phyloP scores from a whole-genome alignment of 1,140 invertebrate species.

The Lineus longissimus region DNA sequence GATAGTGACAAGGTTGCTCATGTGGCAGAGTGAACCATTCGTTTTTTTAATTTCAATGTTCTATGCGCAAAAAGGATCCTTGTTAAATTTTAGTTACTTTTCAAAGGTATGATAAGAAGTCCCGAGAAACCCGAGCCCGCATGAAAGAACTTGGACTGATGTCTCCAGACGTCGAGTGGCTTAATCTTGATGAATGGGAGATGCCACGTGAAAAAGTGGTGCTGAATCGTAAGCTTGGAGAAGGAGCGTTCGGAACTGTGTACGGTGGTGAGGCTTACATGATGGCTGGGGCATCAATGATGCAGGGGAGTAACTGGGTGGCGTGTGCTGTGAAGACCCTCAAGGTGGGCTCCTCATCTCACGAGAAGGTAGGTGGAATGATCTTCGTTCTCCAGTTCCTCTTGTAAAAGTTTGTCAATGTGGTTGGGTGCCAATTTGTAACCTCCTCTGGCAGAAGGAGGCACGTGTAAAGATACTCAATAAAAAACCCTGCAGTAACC shows the following conservation, averaged over 20 bases:
- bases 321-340: conserved; percentile 88
- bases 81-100: too few relatives aligned
- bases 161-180: conserved; percentile 51
- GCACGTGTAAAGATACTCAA: too few relatives aligned
- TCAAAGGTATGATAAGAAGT: conserved; percentile 73
- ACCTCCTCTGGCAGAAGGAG: too few relatives aligned
- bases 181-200: conserved; percentile 78
- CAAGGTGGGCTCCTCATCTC: conserved; percentile 73
- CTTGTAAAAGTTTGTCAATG: not conserved
- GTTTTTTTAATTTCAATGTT: too few relatives aligned
- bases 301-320: conserved; percentile 61
- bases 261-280: conserved; percentile 79
- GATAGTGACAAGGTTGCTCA: too few relatives aligned
- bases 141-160: conserved; percentile 69
- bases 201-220: conserved; percentile 76
- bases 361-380: conserved; percentile 65
- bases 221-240: conserved; percentile 83
- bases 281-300: conserved; percentile 50
- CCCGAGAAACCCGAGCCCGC: conserved; percentile 65
- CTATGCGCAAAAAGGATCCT: too few relatives aligned
- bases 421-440: not conserved
- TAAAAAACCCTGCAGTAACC: too few relatives aligned
- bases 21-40: too few relatives aligned
- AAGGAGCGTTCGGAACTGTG: conserved; percentile 82
- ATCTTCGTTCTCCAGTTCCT: not conserved